A percentile compares a stretch with the other conserved stretches of the same genome.
phyloP scores from a whole-genome alignment of 1,140 invertebrate species.

The Drosophila elegans region DNA sequence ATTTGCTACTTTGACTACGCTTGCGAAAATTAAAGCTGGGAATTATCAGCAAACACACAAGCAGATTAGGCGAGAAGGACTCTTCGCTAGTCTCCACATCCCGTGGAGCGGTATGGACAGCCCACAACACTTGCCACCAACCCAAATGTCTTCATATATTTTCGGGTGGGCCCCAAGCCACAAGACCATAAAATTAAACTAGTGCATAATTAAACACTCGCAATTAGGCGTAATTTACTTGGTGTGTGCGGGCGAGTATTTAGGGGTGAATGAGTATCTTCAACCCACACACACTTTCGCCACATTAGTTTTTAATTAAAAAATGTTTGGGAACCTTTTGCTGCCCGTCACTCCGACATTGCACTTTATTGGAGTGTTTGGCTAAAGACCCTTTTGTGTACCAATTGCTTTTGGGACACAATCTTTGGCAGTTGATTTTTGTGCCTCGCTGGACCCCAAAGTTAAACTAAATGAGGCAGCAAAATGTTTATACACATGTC shows the following conservation, averaged over 20 bases:
- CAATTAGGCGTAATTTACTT: constrained; percentile 84
- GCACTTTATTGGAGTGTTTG: constrained; percentile 46
- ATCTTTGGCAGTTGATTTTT: constrained; percentile 54
- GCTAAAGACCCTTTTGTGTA: constrained; percentile 11
- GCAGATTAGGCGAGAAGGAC: constrained; percentile 26
- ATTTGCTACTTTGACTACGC: constrained; percentile 77
- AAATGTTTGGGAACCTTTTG: constrained; percentile 58
- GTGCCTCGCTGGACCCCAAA: constrained; percentile 33
- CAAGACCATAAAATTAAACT: constrained; percentile 84
- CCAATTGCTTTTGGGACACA: constrained; percentile 47
- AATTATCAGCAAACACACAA: constrained; percentile 55
- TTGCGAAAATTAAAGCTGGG: constrained; percentile 76
- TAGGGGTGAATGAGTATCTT: constrained; percentile 7
- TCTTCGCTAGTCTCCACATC: constrained; percentile 7
- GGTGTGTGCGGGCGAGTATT: constrained; percentile 35
- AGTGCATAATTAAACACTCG: constrained; percentile 85
- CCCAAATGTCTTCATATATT: constrained; percentile 52
- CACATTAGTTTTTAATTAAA: constrained; percentile 85
- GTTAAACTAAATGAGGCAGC: constrained; percentile 46
- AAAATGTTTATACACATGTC: constrained; percentile 51
- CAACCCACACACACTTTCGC: constrained; percentile 68
- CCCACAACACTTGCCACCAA: constrained; percentile 8
- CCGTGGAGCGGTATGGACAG: constrained; percentile 47
- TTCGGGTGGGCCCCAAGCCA: constrained; percentile 51
- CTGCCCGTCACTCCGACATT: constrained; percentile 44